Percentiles rank a stretch among this genome's conserved stretches.
These are phyloP conservation scores for Nothoprocta pentlandii DNA, from an alignment of 2,113 vertebrate species.

Conservation along the genomic window DNA sequence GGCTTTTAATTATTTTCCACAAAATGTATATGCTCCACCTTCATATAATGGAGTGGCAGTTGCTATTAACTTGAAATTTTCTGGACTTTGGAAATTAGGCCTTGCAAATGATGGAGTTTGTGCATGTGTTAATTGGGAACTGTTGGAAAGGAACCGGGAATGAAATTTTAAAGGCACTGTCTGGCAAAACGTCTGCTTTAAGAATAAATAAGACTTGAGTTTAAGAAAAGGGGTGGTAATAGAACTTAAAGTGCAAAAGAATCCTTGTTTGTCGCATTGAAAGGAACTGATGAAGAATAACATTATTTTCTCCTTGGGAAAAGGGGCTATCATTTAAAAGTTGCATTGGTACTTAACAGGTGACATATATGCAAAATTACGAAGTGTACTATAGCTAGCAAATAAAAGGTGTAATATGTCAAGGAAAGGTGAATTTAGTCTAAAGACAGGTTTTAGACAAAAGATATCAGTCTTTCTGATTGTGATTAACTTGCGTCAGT, in stretches of 20 bases:
- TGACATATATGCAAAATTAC: not conserved
- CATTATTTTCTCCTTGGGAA: not conserved
- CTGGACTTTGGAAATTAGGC: not conserved
- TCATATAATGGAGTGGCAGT: not conserved
- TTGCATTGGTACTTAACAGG: not conserved
- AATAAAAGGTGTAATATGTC: not conserved
- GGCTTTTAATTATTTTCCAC: not conserved
- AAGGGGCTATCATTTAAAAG: not conserved
- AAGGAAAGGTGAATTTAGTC: not conserved
- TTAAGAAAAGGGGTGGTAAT: not conserved
- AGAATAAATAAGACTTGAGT: not conserved
- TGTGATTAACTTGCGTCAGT: conserved; percentile 38
- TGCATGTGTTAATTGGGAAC: not conserved
- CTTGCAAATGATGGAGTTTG: not conserved
- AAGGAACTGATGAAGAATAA: not conserved
- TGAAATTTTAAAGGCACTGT: not conserved
- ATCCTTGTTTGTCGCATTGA: not conserved
- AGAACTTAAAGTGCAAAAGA: not conserved
- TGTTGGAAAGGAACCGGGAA: not conserved
- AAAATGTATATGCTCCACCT: not conserved
- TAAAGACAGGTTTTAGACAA: conserved; percentile 23
- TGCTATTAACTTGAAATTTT: not conserved
- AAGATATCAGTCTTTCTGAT: conserved; percentile 44
- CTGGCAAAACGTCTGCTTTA: not conserved
- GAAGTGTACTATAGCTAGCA: not conserved